Evolutionary conservation across 1,140 invertebrate species (phyloP), one percentile per base, ranked within the genome.

Genomic region (Platyscapa corneri): DNA sequence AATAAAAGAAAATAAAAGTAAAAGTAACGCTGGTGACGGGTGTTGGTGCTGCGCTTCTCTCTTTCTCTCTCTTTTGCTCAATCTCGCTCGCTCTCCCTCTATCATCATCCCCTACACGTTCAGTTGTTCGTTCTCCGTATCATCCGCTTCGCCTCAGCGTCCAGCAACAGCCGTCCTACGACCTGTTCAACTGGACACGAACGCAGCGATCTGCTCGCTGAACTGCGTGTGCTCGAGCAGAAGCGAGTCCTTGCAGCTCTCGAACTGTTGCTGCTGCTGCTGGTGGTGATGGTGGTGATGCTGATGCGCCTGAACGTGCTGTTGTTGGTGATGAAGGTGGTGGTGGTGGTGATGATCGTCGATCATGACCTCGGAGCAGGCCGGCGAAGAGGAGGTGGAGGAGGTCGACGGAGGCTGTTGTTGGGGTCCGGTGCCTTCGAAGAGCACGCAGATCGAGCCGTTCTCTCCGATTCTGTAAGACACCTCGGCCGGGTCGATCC

Each of bases 391-490:
- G 87, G 6, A 88, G 65, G 27, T 34, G 1, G 37, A 84, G 86
- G 0, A 87, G 88, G 16, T 16, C 0, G 42, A 60, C 81, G 3
- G 86, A 86, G 5, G 87, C 60, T 53, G 87, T 0, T 88, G 84
- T 0, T 84, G 87, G 0, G 86, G 87, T 0, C 82, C 72, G 3
- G 88, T 87, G 8, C 90, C 91, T 83, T 95, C 94, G 88, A 95
- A 95, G 0, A 96, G 89, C 6, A 95, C 94, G 83, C 95, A 95
- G 81, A 96, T 96, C 86, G 95, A 96, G n/a, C 96, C 96, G 87
- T 96, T 95, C 89, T 96, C 95, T 18, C 95, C 95, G 88, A 96
- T 95, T 65, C 95, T 91, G 89, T 96, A 96, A 0, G 95, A 95
- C 5, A 96, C 95, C 86, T 96, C 95, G 72, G 92, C 89, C 6